Evolutionary conservation across 1,140 invertebrate genomes (phyloP), one percentile per base, ranked within the genome.

Genomic region (Lamellibrachia luymesi): DNA sequence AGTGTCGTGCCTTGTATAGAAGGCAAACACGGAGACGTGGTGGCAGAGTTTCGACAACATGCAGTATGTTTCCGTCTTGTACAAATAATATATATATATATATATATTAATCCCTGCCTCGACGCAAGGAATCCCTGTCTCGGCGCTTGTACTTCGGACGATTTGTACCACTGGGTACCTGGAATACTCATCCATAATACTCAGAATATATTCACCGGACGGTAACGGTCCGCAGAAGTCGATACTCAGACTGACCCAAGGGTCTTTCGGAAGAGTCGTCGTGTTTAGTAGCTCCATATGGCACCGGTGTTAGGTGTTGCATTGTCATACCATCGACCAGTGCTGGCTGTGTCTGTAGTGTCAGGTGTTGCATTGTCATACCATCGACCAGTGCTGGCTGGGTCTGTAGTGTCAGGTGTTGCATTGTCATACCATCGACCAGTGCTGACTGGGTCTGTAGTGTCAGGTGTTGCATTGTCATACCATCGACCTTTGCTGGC

Each of bases 81-180:
- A n/a, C n/a, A n/a, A n/a, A n/a, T n/a, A n/a, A n/a, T n/a, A 38
- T 38, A 38, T 38, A 38, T 38, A 38, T 38, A 38, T 38, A 38
- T 38, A 38, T 38, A 38, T n/a, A n/a, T n/a, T n/a, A 50, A 89
- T 80, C 27, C 91, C 89, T 38, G 92, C 52, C 5, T 49, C 49
- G 13, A 93, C n/a, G 27, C n/a, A 50, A 0, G 56, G 92, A 50
- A 89, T 80, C 27, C 91, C 89, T 38, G 92, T 89, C 5, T 49
- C 49, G 13, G 89, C 27, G n/a, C 17, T 49, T 50, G 89, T 89
- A 27, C 52, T 10, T 38, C 27, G 7, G 13, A 93, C 80, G 38
- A 90, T 90, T 50, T 93, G 52, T 50, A 90, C 92, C 89, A 89
- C 92, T 17, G 92, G 64, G 89, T 89, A 93, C n/a, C 89, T 13